Conservation (phyloP, 30 jellyfish, hydroid and myxozoan species). For the Sanderia malayensis region DNA sequence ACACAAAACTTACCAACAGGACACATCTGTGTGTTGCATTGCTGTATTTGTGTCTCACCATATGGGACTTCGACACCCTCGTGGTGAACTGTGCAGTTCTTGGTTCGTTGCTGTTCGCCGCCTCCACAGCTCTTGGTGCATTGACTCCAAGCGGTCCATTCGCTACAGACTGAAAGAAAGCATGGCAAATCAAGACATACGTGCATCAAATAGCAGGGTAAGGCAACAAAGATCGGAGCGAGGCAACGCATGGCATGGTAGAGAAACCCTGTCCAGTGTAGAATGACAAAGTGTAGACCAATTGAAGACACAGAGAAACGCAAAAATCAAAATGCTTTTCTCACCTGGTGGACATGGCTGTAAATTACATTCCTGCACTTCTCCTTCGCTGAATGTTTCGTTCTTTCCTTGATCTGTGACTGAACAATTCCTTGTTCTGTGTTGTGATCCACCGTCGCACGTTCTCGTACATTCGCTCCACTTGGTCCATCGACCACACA, state of each 20-base stretch:
- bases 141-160: conserved; percentile 65
- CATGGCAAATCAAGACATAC: too few species aligned
- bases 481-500: conserved; percentile 67
- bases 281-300: too few species aligned
- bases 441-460: conserved; percentile 94
- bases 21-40: conserved; percentile 30
- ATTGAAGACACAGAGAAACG: too few species aligned
- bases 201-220: too few species aligned
- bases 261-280: too few species aligned
- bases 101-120: conserved; percentile 35
- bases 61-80: background rate
- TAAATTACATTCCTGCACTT: conserved; percentile 74
- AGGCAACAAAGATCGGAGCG: too few species aligned
- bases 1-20: conserved; percentile 44
- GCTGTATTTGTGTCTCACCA: conserved; percentile 1
- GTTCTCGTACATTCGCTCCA: conserved; percentile 85
- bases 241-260: too few species aligned
- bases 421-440: conserved; percentile 68
- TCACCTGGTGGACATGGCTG: conserved; percentile 72
- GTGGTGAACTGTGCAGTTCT: conserved; percentile 26
- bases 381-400: conserved; percentile 56
- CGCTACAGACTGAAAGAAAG: conserved; percentile 13
- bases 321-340: too few species aligned
- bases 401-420: conserved; percentile 55
- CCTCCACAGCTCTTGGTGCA: conserved; percentile 70